Base-by-base conservation (phyloP, 2,888 invertebrate species). In the Hydrotaea diabolus region DNA sequence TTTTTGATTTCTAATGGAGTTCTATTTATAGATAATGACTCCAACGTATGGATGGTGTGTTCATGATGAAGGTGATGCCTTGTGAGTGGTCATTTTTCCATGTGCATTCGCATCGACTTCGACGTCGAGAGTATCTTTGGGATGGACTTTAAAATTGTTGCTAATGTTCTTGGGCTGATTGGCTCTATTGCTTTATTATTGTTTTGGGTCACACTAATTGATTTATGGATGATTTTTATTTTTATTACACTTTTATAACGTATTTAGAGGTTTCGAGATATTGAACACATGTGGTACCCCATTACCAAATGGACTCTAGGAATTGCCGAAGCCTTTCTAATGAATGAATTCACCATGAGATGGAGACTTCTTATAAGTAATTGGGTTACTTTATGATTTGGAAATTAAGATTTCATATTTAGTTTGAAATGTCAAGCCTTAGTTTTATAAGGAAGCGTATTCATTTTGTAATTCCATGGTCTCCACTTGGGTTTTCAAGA, bases 181-280 rank as follows among this genome's bases (percentile, higher is more conserved):
- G 15, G 13, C 15, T 59, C 59, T 59, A 59, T 59, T 21, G 26
- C 59, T 59, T 59, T 23, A 59, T 59, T 59, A 59, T 46, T 31
- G 55, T 72, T 75, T 64, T 57, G 72, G 46, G 36, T 72, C 43
- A 49, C 26, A 26, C 17, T 43, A 72, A 80, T 80, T 71, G 80
- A 76, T 80, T 80, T 80, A 80, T 71, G 23, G n/a, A 59, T 59
- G 26, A 23, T 59, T 59, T 59, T 59, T n/a, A 49, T 49, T 49
- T 49, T 49, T 49, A 49, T 49, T 49, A 49, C 49, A 49, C 49
- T 49, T 49, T 49, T 49, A 49, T 49, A n/a, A 49, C n/a, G 1
- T 15, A n/a, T n/a, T 49, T 49, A 13, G 49, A n/a, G 49, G 49
- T 49, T n/a, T 15, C 49, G 15, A 2, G 49, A 49, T 49, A 49